A percentile compares a stretch with the other conserved stretches of the same genome.
Evolutionary conservation across 1,140 invertebrate species (phyloP).

Genomic region (Leptoteleia sp.): DNA sequence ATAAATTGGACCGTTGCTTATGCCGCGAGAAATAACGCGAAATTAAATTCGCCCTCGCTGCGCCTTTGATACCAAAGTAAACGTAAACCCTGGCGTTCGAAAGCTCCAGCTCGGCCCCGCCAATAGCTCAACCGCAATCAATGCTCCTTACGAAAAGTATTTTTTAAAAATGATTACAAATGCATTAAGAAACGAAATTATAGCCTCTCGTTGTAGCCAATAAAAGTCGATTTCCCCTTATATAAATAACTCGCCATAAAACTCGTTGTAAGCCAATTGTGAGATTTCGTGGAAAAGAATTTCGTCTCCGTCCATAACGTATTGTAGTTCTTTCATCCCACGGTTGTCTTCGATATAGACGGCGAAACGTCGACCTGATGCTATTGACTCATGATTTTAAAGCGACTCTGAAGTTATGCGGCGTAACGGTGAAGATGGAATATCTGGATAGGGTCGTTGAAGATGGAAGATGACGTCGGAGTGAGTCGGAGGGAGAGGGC

Average conservation of each 20-base stretch:
- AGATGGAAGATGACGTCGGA: slow-evolving; percentile 51
- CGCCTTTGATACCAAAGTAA: no score
- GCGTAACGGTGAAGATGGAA: slow-evolving; percentile 56
- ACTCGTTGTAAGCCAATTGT: no score
- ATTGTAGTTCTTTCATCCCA: slow-evolving; percentile 20
- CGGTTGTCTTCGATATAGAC: slow-evolving; percentile 13
- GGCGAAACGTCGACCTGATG: slow-evolving; percentile 19
- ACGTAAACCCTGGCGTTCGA: no score
- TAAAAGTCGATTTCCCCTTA: no score
- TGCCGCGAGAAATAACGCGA: no score
- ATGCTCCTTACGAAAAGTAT: background rate
- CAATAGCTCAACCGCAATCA: no score
- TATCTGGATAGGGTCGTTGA: slow-evolving; percentile 63
- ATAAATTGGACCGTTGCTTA: no score
- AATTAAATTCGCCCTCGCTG: background rate
- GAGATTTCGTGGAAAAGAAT: no score
- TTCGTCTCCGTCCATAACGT: no score
- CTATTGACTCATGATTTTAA: slow-evolving; percentile 64
- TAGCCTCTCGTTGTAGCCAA: no score
- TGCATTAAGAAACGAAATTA: slow-evolving; percentile 19
- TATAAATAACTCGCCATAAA: no score
- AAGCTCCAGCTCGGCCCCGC: no score
- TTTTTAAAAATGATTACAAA: slow-evolving; percentile 7
- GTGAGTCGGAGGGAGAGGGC: slow-evolving; percentile 10
- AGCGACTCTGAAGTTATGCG: slow-evolving; percentile 57